A percentile compares a stretch with the other conserved stretches of the same genome.
Evolutionary conservation across 2,888 invertebrate genomes (phyloP).

Genomic region (Hyposoter didymator): DNA sequence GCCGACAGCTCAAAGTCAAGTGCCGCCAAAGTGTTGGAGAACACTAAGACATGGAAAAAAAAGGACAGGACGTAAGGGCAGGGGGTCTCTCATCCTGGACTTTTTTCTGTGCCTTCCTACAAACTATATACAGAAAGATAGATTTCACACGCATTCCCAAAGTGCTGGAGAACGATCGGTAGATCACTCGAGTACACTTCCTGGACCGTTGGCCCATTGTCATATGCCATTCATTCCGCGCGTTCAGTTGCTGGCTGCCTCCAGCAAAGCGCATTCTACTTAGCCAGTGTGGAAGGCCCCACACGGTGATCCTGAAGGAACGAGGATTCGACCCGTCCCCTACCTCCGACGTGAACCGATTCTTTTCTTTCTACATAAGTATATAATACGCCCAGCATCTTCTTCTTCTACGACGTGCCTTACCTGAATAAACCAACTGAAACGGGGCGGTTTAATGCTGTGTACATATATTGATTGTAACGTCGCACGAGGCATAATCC

Average conservation of each 20-base stretch:
- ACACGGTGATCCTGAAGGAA: slow-evolving; percentile 79
- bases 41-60: slow-evolving; percentile 52
- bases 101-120: slow-evolving; percentile 67
- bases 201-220: slow-evolving; percentile 77
- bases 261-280: slow-evolving; percentile 72
- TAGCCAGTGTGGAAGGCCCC: slow-evolving; percentile 77
- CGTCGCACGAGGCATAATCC: slow-evolving; percentile 46
- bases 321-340: slow-evolving; percentile 72
- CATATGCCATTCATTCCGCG: slow-evolving; percentile 72
- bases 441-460: slow-evolving; percentile 44
- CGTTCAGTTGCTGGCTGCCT: slow-evolving; percentile 69
- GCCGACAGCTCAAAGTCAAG: slow-evolving; percentile 78
- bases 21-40: slow-evolving; percentile 73
- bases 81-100: slow-evolving; percentile 49
- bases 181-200: slow-evolving; percentile 82
- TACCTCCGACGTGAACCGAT: slow-evolving; percentile 49
- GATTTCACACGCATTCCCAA: slow-evolving; percentile 68
- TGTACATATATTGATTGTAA: slow-evolving; percentile 36
- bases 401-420: slow-evolving; percentile 64
- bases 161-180: slow-evolving; percentile 74
- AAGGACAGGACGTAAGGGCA: slow-evolving; percentile 61
- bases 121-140: slow-evolving; percentile 65
- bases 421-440: slow-evolving; percentile 50
- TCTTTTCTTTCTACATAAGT: slow-evolving; percentile 51
- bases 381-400: slow-evolving; percentile 72